A percentile compares a stretch with the other conserved stretches of the same genome.
These are phyloP conservation scores for Rallus crepitans DNA, from an alignment of 2,797 vertebrate genomes.

Conservation along the genomic window DNA sequence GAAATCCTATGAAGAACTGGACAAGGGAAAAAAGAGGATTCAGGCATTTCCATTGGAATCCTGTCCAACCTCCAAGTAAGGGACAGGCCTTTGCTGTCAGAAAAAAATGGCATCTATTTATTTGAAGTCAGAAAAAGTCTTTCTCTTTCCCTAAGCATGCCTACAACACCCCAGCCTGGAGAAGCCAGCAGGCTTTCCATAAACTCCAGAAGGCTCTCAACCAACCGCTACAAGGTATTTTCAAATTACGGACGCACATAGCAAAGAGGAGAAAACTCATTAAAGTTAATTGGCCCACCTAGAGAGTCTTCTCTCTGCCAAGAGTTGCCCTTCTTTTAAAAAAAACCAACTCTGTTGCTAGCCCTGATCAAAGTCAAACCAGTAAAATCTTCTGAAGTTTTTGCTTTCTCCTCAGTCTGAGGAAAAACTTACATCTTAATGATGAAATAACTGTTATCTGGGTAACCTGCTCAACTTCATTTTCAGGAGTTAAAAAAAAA, in stretches of 20 bases:
- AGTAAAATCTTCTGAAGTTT: not conserved
- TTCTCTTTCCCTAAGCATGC: not conserved
- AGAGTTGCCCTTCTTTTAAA: not conserved
- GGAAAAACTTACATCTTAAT: not conserved
- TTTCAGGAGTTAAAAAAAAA: not conserved
- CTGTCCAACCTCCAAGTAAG: not conserved
- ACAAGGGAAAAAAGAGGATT: not conserved
- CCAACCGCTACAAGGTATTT: not conserved
- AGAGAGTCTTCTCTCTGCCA: not conserved
- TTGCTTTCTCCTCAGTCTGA: not conserved
- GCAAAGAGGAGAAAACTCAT: slow-evolving; percentile 23
- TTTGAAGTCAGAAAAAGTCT: not conserved
- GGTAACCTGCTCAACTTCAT: not conserved
- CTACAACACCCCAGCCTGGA: not conserved
- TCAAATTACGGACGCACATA: not conserved
- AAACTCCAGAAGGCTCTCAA: not conserved
- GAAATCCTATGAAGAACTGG: not conserved
- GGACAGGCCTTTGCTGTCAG: not conserved
- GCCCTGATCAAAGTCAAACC: not conserved
- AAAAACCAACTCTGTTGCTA: not conserved
- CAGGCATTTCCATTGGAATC: not conserved
- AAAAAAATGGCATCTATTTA: not conserved
- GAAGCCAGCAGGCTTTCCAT: not conserved
- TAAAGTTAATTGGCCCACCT: slow-evolving; percentile 18
- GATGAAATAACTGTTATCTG: not conserved